These are phyloP conservation scores for Brotula barbata DNA, from an alignment of 2,797 vertebrate genomes.

Conservation along the genomic window DNA sequence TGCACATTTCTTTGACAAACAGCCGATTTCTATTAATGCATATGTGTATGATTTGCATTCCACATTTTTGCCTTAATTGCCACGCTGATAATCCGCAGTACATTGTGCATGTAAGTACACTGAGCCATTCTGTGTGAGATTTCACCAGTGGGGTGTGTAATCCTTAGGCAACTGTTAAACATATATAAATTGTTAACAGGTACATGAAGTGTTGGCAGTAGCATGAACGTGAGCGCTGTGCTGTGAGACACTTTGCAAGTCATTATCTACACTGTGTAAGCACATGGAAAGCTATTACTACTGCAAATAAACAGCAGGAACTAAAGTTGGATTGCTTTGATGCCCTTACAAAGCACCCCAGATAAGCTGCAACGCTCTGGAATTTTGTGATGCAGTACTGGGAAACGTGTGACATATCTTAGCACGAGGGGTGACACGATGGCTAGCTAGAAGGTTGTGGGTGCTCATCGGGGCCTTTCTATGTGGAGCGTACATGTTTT, in stretches of 20 bases:
- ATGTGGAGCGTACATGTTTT: no score
- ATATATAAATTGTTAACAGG: constrained; percentile 2
- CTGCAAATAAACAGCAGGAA: constrained; percentile 38
- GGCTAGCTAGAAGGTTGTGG: no score
- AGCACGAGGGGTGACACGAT: no score
- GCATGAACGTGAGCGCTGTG: constrained; percentile 22
- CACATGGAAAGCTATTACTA: constrained; percentile 32
- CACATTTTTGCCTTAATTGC: no score
- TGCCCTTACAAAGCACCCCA: constrained; percentile 51
- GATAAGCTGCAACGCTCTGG: constrained; percentile 22
- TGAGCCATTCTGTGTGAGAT: constrained; percentile 4
- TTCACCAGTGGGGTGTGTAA: not conserved
- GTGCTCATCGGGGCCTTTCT: no score
- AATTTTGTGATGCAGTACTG: constrained; percentile 28
- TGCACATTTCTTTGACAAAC: no score
- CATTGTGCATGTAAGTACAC: no score
- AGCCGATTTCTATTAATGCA: no score
- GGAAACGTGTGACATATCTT: not conserved
- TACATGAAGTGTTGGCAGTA: constrained; percentile 1
- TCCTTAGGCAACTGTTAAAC: not conserved
- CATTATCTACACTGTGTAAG: constrained; percentile 35
- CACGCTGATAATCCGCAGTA: no score
- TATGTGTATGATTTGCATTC: no score
- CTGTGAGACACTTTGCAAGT: constrained; percentile 38
- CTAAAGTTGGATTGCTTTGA: constrained; percentile 38